Percentiles rank a stretch among this genome's conserved stretches.
Conservation (phyloP, 30 jellyfish, hydroid and myxozoan species). For the Clytia hemisphaerica region DNA sequence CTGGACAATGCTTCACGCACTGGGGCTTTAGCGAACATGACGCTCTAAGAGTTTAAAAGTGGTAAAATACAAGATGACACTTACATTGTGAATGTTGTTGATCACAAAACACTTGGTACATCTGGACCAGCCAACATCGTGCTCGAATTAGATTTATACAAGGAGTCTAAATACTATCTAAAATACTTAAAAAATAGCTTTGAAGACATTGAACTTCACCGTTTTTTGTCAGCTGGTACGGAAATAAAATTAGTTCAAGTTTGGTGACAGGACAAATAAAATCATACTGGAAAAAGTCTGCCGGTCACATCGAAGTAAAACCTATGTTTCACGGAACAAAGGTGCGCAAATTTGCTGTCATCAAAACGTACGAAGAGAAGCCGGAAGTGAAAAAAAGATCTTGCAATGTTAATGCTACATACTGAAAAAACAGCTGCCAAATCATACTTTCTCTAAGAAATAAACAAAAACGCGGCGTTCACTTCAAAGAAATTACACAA, state of each 20-base stretch:
- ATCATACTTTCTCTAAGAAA: not conserved
- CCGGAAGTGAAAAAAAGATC: not conserved
- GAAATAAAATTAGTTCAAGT: conserved; percentile 11
- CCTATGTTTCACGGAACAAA: conserved; percentile 1
- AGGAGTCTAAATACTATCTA: not conserved
- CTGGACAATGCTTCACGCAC: conserved; percentile 36
- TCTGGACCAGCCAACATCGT: conserved; percentile 32
- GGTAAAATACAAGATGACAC: not conserved
- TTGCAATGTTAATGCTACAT: not conserved
- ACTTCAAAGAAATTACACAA: no score
- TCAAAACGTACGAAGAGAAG: not conserved
- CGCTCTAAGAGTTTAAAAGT: not conserved
- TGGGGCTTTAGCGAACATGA: conserved; percentile 28
- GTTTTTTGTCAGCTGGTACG: conserved; percentile 24
- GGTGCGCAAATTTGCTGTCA: conserved; percentile 14
- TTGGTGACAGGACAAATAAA: conserved; percentile 1
- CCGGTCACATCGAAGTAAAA: conserved; percentile 6
- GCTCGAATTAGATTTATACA: not conserved
- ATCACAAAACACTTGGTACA: conserved; percentile 27
- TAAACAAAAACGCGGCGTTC: conserved; percentile 1
- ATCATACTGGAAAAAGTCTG: conserved; percentile 19
- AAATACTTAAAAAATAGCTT: not conserved
- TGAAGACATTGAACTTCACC: not conserved
- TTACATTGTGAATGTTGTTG: conserved; percentile 2
- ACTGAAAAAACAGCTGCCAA: not conserved